Evolutionary conservation across 2,888 invertebrate species (phyloP).

Genomic region (Smittia sp.): DNA sequence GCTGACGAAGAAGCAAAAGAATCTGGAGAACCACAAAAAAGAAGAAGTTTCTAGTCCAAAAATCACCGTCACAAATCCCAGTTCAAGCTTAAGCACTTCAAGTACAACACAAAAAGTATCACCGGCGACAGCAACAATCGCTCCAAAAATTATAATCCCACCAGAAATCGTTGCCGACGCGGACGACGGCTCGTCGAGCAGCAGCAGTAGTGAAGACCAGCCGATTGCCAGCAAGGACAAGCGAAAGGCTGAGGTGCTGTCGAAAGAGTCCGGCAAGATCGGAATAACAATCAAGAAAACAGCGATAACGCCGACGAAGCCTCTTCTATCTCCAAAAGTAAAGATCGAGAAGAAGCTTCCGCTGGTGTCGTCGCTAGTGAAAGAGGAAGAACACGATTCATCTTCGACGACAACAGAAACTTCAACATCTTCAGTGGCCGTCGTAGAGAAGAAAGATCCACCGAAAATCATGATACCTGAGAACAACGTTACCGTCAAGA

Average conservation of each 20-base stretch:
- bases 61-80: conserved; percentile 30
- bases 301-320: conserved; percentile 47
- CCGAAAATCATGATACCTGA: conserved; percentile 45
- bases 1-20: conserved; percentile 41
- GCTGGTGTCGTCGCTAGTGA: conserved; percentile 51
- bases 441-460: conserved; percentile 51
- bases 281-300: conserved; percentile 83
- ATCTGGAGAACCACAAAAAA: conserved; percentile 36
- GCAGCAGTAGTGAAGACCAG: conserved; percentile 62
- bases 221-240: conserved; percentile 62
- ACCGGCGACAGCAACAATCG: conserved; percentile 51
- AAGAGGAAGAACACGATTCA: conserved; percentile 54
- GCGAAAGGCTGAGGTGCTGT: conserved; percentile 81
- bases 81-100: neutral
- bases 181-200: conserved; percentile 54
- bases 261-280: conserved; percentile 84
- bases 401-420: conserved; percentile 20
- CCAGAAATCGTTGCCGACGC: conserved; percentile 47
- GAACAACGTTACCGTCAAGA: conserved; percentile 46
- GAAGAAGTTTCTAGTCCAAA: conserved; percentile 33
- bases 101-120: conserved; percentile 48
- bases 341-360: conserved; percentile 32
- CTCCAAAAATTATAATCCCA: conserved; percentile 41
- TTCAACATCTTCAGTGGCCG: conserved; percentile 48
- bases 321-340: conserved; percentile 24